Evolutionary conservation across 2,888 invertebrate genomes (phyloP).

Genomic region (Nesidiocoris tenuis): DNA sequence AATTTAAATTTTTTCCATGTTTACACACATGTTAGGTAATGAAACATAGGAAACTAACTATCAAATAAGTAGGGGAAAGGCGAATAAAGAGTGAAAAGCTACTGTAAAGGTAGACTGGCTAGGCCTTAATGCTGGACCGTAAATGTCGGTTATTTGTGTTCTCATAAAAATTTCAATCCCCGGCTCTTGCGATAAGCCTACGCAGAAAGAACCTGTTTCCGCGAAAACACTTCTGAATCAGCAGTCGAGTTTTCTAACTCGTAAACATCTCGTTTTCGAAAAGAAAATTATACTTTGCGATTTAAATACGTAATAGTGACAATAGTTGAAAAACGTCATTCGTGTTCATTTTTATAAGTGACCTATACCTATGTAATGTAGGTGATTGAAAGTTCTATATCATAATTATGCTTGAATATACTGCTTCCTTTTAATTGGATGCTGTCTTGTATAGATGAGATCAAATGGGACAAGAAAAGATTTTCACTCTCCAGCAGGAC

Average conservation of each 20-base stretch:
- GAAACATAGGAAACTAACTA: too few species aligned
- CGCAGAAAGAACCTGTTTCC: neutral
- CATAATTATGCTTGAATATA: too few species aligned
- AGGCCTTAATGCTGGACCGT: neutral
- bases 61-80: neutral
- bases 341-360: neutral
- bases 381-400: too few species aligned
- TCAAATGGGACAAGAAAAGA: too few species aligned
- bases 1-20: too few species aligned
- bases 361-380: too few species aligned
- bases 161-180: neutral
- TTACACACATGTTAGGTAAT: too few species aligned
- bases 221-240: neutral
- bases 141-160: neutral
- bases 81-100: neutral
- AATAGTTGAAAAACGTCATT: neutral
- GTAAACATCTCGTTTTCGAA: too few species aligned
- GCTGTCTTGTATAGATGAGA: too few species aligned
- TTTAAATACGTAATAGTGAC: too few species aligned
- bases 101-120: neutral
- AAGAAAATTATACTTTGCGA: neutral
- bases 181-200: neutral
- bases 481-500: too few species aligned
- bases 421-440: too few species aligned
- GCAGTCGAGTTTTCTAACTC: neutral